Conservation (phyloP, 2,797 vertebrate genomes). For the Glossophaga mutica region DNA sequence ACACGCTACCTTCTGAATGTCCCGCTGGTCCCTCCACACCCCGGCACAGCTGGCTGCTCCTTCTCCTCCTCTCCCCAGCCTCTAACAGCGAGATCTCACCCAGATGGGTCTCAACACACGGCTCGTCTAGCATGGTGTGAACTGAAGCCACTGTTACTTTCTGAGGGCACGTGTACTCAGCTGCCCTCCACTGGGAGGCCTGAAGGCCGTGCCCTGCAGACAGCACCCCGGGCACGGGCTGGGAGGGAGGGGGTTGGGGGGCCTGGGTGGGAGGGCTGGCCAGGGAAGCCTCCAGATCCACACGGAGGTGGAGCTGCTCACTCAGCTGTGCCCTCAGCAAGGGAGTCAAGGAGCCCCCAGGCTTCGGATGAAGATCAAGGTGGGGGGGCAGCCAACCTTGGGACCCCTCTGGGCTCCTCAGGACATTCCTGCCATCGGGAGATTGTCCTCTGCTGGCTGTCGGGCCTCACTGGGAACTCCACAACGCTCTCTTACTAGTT, state of each 20-base stretch:
- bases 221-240: background rate
- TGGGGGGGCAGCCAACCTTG: background rate
- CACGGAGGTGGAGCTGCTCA: no score
- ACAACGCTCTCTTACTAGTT: background rate
- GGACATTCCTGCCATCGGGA: background rate
- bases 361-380: background rate
- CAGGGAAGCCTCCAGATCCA: no score
- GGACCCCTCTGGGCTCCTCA: background rate
- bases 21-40: background rate
- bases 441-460: background rate
- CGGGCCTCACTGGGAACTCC: conserved; percentile 35
- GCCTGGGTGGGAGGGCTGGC: no score
- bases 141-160: background rate
- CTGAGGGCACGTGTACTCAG: background rate
- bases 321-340: no score
- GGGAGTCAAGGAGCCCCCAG: rapidly evolving
- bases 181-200: background rate
- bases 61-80: background rate
- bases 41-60: background rate
- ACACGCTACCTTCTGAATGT: background rate
- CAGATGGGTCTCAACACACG: background rate
- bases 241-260: background rate
- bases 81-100: background rate
- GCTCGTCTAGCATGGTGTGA: background rate
- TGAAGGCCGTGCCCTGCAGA: background rate